Conservation (phyloP, 2,888 invertebrate species). For the Agrilus mali region DNA sequence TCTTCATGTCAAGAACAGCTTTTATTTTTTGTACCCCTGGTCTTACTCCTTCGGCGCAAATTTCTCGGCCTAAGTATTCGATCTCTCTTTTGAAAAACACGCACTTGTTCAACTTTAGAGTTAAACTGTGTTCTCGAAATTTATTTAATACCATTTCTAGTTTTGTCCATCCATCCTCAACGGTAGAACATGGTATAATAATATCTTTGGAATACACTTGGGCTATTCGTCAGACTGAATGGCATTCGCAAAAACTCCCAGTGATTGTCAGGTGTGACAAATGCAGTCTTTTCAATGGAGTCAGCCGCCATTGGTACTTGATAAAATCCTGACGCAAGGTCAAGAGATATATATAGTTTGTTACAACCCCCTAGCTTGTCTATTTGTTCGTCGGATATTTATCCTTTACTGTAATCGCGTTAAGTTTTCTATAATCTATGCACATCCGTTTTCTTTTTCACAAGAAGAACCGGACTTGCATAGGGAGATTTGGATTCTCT, state of each 20-base stretch:
- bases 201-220: slow-evolving; percentile 19
- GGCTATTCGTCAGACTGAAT: slow-evolving; percentile 22
- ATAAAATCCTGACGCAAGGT: slow-evolving; percentile 17
- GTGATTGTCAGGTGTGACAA: no score
- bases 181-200: slow-evolving; percentile 4
- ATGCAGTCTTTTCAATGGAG: slow-evolving; percentile 17
- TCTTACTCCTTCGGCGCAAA: slow-evolving; percentile 12
- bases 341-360: slow-evolving; percentile 15
- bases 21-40: slow-evolving; percentile 12
- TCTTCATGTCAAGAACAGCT: slow-evolving; percentile 10
- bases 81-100: slow-evolving; percentile 11
- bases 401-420: slow-evolving; percentile 16
- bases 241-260: slow-evolving; percentile 13
- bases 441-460: slow-evolving; percentile 13
- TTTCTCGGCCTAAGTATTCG: slow-evolving; percentile 13
- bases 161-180: slow-evolving; percentile 6
- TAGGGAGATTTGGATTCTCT: slow-evolving; percentile 15
- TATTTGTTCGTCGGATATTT: slow-evolving; percentile 19
- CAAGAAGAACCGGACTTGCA: slow-evolving; percentile 8
- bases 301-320: slow-evolving; percentile 17
- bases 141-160: slow-evolving; percentile 7
- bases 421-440: slow-evolving; percentile 17
- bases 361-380: slow-evolving; percentile 11
- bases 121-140: slow-evolving; percentile 10
- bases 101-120: slow-evolving; percentile 13